Evolutionary conservation across 2,113 vertebrate species (phyloP).

Genomic region (Otolemur garnettii): DNA sequence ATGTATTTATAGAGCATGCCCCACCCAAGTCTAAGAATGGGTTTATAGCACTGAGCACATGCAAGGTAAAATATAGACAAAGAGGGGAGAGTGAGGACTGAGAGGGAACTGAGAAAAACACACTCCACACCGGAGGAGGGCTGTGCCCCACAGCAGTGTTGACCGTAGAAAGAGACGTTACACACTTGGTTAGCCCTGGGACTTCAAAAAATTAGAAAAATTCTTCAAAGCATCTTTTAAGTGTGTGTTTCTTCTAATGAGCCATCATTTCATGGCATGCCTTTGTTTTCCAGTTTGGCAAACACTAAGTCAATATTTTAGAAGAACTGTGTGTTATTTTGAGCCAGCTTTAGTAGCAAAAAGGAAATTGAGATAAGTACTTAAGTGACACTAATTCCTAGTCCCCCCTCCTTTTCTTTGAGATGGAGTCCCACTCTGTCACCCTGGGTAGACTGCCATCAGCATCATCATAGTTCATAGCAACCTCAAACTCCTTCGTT

Average conservation of each 20-base stretch:
- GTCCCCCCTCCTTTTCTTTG: no score
- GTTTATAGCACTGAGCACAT: neutral
- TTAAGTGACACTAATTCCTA: neutral
- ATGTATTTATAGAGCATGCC: slow-evolving; percentile 65
- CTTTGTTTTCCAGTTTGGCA: neutral
- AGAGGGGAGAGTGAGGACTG: neutral
- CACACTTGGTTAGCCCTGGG: fast-evolving
- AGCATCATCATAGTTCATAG: no score
- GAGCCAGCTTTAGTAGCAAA: neutral
- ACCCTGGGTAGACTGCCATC: no score
- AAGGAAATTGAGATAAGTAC: neutral
- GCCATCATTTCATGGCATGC: fast-evolving
- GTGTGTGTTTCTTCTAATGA: neutral
- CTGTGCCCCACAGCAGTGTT: fast-evolving
- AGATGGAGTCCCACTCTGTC: no score
- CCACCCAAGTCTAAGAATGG: slow-evolving; percentile 37
- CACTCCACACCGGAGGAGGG: fast-evolving
- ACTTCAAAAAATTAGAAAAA: no score
- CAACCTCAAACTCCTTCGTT: no score
- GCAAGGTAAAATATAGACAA: neutral
- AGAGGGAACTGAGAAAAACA: neutral
- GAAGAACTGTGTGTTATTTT: neutral
- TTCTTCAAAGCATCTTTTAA: neutral
- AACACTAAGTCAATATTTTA: neutral
- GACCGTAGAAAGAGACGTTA: neutral